phyloP scores from a whole-genome alignment of 2,888 invertebrate species.

The Eueremaeus valkanovi region DNA sequence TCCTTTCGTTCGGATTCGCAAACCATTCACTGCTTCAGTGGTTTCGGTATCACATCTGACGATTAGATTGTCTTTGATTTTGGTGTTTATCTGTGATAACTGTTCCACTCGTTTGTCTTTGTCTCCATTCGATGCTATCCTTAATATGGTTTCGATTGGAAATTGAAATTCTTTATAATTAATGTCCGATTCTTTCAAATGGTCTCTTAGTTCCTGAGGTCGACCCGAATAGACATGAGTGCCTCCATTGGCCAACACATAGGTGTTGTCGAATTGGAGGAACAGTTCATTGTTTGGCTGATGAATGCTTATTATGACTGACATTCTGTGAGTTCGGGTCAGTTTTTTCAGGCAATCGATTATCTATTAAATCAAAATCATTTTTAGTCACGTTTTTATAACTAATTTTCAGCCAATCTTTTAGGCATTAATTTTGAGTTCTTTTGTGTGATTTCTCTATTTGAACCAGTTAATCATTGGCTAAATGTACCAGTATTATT shows the following conservation, averaged over 20 bases:
- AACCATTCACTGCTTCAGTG: slow-evolving; percentile 1
- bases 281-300: slow-evolving; percentile 21
- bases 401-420: too few relatives aligned
- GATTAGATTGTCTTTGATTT: neutral
- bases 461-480: too few relatives aligned
- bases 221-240: slow-evolving; percentile 8
- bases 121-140: slow-evolving; percentile 20
- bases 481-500: too few relatives aligned
- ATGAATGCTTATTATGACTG: slow-evolving; percentile 30
- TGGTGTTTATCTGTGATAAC: neutral
- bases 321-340: slow-evolving; percentile 24
- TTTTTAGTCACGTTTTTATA: too few relatives aligned
- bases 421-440: too few relatives aligned
- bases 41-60: slow-evolving; percentile 3
- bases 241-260: slow-evolving; percentile 22
- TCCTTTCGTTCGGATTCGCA: neutral
- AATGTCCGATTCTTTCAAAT: neutral
- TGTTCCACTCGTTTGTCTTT: neutral
- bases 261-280: slow-evolving; percentile 13
- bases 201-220: neutral
- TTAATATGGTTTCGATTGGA: slow-evolving; percentile 34
- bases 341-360: slow-evolving; percentile 7
- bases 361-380: too few relatives aligned
- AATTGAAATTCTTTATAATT: neutral
- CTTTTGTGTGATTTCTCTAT: too few relatives aligned